Conservation (phyloP, 2,888 invertebrate species). For the Phyto melanocephala region DNA sequence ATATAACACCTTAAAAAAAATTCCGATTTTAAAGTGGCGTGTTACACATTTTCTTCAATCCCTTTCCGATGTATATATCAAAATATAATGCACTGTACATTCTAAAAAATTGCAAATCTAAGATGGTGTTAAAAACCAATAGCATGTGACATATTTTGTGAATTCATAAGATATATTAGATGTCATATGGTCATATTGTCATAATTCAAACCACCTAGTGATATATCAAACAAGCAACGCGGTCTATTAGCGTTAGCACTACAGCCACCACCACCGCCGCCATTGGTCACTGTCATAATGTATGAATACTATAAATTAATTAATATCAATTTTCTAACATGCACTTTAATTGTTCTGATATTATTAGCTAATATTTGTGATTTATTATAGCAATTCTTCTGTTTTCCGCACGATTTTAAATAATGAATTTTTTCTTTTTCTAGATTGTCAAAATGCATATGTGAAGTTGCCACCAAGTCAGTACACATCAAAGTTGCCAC, state of each 20-base stretch:
- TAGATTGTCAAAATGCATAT: not conserved
- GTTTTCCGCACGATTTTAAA: slow-evolving; percentile 19
- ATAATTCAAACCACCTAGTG: slow-evolving; percentile 93
- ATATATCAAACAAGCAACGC: slow-evolving; percentile 95
- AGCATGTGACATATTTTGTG: too few species aligned
- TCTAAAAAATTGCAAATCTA: too few species aligned
- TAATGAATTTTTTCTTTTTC: not conserved
- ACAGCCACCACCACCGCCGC: slow-evolving; percentile 65
- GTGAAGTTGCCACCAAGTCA: not conserved
- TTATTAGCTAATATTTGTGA: not conserved
- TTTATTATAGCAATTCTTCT: not conserved
- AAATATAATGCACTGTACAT: too few species aligned
- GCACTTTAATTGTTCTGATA: not conserved
- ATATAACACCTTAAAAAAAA: too few species aligned
- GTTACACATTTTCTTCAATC: too few species aligned
- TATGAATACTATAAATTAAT: not conserved
- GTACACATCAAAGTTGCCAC: too few species aligned
- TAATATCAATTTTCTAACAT: not conserved
- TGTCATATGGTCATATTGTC: too few species aligned
- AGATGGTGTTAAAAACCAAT: too few species aligned
- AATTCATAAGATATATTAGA: too few species aligned
- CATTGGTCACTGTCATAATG: slow-evolving; percentile 75
- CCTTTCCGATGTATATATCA: too few species aligned
- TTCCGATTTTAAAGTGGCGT: too few species aligned
- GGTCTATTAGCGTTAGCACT: slow-evolving; percentile 79